Conservation (phyloP, 2,113 vertebrate species). For the Pollimyrus isidori region DNA sequence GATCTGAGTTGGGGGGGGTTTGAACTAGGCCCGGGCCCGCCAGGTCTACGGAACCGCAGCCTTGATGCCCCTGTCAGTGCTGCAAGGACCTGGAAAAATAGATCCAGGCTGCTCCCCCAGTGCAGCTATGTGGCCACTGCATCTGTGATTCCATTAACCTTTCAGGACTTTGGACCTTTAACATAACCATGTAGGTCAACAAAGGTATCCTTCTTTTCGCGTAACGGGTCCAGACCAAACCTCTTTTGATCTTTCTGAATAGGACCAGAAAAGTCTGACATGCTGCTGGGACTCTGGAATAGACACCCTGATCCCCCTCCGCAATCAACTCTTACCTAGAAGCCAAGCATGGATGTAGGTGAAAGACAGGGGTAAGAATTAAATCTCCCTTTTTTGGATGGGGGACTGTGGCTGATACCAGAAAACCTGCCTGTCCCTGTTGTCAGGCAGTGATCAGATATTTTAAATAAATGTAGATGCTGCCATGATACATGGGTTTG, state of each 20-base stretch:
- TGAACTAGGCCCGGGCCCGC: not conserved
- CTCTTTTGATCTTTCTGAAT: not conserved
- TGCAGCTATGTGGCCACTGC: not conserved
- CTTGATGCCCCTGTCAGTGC: not conserved
- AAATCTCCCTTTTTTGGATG: not conserved
- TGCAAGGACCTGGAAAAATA: not conserved
- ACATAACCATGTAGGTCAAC: not conserved
- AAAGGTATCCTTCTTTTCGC: not conserved
- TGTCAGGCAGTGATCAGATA: not conserved
- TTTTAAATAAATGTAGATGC: not conserved
- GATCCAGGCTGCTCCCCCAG: not conserved
- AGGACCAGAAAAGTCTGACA: not conserved
- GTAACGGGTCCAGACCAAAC: not conserved
- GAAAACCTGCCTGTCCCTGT: not conserved
- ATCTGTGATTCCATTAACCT: not conserved
- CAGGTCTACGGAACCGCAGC: not conserved
- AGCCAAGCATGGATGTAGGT: not conserved
- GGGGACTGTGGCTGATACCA: not conserved
- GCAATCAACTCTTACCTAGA: not conserved
- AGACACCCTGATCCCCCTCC: not conserved
- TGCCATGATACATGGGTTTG: not conserved
- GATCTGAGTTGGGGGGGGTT: not conserved
- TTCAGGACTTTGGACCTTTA: not conserved
- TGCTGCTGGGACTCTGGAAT: not conserved
- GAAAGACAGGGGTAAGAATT: not conserved